Evolutionary conservation across 2,113 vertebrate genomes (phyloP).

Genomic region (Desmodus rotundus): DNA sequence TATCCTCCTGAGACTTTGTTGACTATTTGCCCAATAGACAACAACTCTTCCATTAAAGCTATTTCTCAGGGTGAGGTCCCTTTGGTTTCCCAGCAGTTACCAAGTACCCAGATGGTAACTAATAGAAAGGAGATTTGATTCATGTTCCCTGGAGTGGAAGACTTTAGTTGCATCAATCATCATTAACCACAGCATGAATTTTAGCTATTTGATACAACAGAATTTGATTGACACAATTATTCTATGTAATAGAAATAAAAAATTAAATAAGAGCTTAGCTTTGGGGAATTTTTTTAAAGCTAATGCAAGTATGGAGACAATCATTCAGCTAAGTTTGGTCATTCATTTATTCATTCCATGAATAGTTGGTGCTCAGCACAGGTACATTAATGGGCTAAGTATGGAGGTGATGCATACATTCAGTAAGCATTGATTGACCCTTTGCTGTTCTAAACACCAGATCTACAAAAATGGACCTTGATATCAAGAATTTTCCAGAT

Average conservation of each 20-base stretch:
- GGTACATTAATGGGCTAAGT: background rate
- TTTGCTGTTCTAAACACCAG: background rate
- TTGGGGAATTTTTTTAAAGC: background rate
- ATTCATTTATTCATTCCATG: slow-evolving; percentile 5
- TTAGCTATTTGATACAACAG: slow-evolving; percentile 28
- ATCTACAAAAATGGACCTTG: background rate
- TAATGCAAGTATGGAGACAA: background rate
- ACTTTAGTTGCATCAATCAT: slow-evolving; percentile 5
- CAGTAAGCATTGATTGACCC: background rate
- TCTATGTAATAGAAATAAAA: slow-evolving; percentile 29
- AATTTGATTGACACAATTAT: slow-evolving; percentile 46
- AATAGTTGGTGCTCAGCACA: background rate
- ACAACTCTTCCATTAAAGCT: background rate
- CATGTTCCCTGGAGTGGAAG: background rate
- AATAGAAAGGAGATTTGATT: slow-evolving; percentile 6
- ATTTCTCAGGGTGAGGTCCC: background rate
- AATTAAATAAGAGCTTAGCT: background rate
- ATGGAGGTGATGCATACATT: background rate
- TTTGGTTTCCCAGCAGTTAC: background rate
- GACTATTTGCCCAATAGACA: background rate
- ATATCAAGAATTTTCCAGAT: background rate
- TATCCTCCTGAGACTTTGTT: background rate
- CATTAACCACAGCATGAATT: background rate
- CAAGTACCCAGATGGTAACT: background rate
- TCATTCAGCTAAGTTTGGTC: background rate